Evolutionary conservation across 2,888 invertebrate species (phyloP).

Genomic region (Scaptomyza reducta): DNA sequence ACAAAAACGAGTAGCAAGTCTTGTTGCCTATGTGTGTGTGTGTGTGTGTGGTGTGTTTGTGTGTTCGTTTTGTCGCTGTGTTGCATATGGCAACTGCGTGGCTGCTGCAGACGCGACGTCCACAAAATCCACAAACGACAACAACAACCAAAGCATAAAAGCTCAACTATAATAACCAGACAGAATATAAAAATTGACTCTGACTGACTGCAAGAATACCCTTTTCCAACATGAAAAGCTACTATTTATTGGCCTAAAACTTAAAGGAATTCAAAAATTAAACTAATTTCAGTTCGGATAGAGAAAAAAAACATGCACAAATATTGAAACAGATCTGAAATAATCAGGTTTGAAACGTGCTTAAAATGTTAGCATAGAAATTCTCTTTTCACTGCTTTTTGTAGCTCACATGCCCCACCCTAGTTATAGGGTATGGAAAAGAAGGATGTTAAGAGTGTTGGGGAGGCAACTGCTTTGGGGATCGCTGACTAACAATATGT

Average conservation of each 20-base stretch:
- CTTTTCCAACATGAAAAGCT: conserved; percentile 1
- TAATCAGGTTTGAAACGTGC: too few species aligned
- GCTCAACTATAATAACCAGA: conserved; percentile 55
- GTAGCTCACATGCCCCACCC: not conserved
- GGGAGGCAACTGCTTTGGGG: conserved; percentile 10
- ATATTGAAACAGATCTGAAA: too few species aligned
- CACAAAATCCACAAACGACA: conserved; percentile 18
- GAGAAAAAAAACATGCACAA: too few species aligned
- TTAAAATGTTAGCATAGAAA: too few species aligned
- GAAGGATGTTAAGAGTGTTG: conserved; percentile 5
- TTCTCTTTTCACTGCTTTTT: too few species aligned
- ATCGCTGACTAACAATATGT: conserved; percentile 56
- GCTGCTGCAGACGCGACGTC: conserved; percentile 46
- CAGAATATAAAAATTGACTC: too few species aligned
- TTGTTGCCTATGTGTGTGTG: conserved; percentile 14
- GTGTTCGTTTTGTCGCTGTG: conserved; percentile 49
- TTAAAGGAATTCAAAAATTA: too few species aligned
- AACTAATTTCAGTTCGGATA: too few species aligned
- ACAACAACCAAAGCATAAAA: conserved; percentile 27
- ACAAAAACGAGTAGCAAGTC: conserved; percentile 23
- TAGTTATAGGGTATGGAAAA: conserved; percentile 27
- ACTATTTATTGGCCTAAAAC: too few species aligned
- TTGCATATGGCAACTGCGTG: conserved; percentile 52
- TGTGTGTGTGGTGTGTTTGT: conserved; percentile 17
- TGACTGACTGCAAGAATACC: conserved; percentile 15